phyloP scores from a whole-genome alignment of 2,113 vertebrate species.

The Nesogale talazaci region DNA sequence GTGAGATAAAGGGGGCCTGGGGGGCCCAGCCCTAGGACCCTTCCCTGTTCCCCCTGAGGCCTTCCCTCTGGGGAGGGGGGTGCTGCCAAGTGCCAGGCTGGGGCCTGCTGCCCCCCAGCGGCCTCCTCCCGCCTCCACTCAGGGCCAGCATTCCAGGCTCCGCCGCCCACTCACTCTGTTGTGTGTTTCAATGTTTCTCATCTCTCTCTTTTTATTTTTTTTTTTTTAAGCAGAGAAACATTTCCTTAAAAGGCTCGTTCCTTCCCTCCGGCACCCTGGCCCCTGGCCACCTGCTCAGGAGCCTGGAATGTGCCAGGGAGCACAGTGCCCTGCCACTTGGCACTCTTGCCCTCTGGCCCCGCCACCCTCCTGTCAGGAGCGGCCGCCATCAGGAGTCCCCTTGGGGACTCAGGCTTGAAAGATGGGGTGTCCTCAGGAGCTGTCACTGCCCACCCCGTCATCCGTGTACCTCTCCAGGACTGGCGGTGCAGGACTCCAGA shows the following conservation, averaged over 20 bases:
- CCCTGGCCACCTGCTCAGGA: slow-evolving; percentile 76
- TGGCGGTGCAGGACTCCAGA: neutral
- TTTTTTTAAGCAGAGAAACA: slow-evolving; percentile 70
- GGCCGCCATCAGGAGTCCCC: neutral
- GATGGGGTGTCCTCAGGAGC: neutral
- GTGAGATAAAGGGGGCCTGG: neutral
- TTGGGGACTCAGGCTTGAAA: neutral
- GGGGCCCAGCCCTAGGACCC: neutral
- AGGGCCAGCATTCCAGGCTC: slow-evolving; percentile 46
- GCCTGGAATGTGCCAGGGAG: slow-evolving; percentile 72
- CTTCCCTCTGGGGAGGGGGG: no score
- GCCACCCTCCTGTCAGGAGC: neutral
- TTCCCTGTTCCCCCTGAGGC: neutral
- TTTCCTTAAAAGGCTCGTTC: slow-evolving; percentile 81
- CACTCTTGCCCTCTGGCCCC: neutral
- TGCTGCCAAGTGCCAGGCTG: no score
- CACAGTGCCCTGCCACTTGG: slow-evolving; percentile 53
- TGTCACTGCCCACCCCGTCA: neutral
- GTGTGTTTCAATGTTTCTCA: slow-evolving; percentile 43
- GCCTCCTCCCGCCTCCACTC: neutral
- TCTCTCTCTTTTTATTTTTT: neutral
- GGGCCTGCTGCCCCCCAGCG: neutral
- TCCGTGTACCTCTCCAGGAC: neutral
- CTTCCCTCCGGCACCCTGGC: slow-evolving; percentile 78
- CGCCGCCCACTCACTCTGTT: slow-evolving; percentile 44